Evolutionary conservation across 2,888 invertebrate genomes (phyloP), one percentile per base, ranked within the genome.

Genomic region (Eucera pruinosa): DNA sequence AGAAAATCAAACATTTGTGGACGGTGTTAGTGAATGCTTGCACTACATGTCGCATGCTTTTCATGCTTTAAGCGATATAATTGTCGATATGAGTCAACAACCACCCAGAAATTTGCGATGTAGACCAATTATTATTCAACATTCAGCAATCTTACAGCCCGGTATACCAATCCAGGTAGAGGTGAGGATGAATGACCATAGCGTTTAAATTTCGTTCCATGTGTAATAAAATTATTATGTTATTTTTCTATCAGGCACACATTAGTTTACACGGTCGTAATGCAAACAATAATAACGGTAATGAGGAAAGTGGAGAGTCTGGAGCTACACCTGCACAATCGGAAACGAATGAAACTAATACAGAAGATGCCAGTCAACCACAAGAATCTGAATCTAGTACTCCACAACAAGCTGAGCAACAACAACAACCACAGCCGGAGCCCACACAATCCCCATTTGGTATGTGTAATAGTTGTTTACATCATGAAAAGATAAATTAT

Each of bases 31-130:
- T 0, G 96, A 97, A 90, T 94, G 96, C 27, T 93, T 98, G 89
- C 98, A 98, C 91, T 96, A 95, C 83, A 93, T 98, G 85, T 95
- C 97, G 2, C 98, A 98, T 89, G 96, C 97, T 1, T 97, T 96
- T 92, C 98, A 98, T 90, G 96, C 96, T 0, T 93, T 97, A 55
- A 98, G 98, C 87, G 98, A 98, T 90, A 94, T 98, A 57, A 96
- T 95, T 91, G 94, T 97, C 55, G 95, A 96, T 87, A 94, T 96
- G 78, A 93, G 94, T 36, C 94, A 94, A 82, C 93, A 94, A 5
- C 94, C 96, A 5, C 96, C 96, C 0, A 93, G 97, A 72, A 94
- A 94, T 74, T 93, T 97, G 48, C 93, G 95, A 61, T 96, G 96
- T 86, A 94, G 95, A 43, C 96, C 96, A n/a, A 95, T 96, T 79